Evolutionary conservation across 2,113 vertebrate genomes (phyloP), one percentile per base, ranked within the genome.

Genomic region (Mirza zaza): DNA sequence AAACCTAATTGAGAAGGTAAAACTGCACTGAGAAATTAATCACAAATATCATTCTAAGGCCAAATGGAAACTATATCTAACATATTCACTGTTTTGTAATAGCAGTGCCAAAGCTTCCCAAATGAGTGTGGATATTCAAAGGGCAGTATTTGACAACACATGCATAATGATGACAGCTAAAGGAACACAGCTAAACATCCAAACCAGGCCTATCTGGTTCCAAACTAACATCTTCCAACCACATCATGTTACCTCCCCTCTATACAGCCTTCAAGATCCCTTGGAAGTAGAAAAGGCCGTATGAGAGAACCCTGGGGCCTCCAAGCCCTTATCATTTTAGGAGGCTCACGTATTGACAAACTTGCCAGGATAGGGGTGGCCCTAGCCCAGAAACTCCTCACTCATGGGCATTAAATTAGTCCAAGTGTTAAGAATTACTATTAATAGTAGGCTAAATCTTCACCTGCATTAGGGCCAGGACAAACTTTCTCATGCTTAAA

Each of bases 1-100:
- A 94, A 97, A 96, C 0, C 39, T 83, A 91, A 42, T 0, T 5
- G 57, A 67, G 88, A 45, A 83, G 45, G n/a, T 83, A 83, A 80
- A 96, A 75, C 80, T 39, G 8, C 21, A 48, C 42, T 63, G 84
- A 90, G 55, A 95, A 87, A 68, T 57, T 42, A 95, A 75, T 90
- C 12, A 80, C 36, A 82, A 76, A 36, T 34, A 29, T 17, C 67
- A 29, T 89, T 77, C 50, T 67, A 52, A 92, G 70, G 27, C 23
- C n/a, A 77, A 67, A 85, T 20, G 18, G 57, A 76, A 95, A 55
- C 12, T 39, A 39, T 8, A 79, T 20, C 34, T 48, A 90, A 34
- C 12, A 23, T 73, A 18, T 48, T 80, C 45, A 68, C 21, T 80
- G 8, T 73, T 96, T 68, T 36, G 2, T 80, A 75, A 80, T n/a